Evolutionary conservation across 1,140 invertebrate genomes (phyloP), one percentile per base, ranked within the genome.

Genomic region (Drosophila orena): DNA sequence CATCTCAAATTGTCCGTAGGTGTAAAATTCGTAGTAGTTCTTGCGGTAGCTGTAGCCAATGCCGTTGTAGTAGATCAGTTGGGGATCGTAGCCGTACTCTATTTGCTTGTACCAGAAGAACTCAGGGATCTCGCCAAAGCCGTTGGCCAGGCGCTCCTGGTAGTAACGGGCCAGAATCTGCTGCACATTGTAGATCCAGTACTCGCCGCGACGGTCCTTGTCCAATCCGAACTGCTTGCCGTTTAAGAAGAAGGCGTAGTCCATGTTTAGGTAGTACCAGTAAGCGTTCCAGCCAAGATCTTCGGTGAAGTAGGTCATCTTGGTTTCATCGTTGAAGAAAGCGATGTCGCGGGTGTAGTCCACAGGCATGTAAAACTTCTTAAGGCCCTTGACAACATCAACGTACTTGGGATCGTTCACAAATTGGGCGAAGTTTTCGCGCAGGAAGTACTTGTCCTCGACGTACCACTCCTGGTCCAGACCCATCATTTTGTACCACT

Each of bases 231-330:
- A 93, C 10, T 93, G 74, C 24, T 94, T 91, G 65, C 93, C 93
- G 71, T 92, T 93, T 40, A 95, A 93, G 93, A 94, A 95, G 91
- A 92, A 93, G 3, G 96, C 95, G 35, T 61, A 61, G 37, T 61
- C 59, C 52, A 61, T 61, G 52, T 61, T 61, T 0, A 61, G 93
- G 75, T 95, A 95, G 78, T 94, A 95, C 91, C 96, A 96, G 77
- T 94, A 95, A 2, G 94, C 88, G 37, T 61, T 96, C n/a, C 96
- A 92, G 62, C 94, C 94, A 56, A 95, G 92, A 91, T 96, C 96
- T 69, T 97, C 95, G 0, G 95, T 95, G 93, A 95, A 97, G 90
- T 97, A 97, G 20, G 93, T 93, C 17, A 97, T 50, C 53, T 94
- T 92, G 59, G 94, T 93, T 24, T 94, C 92, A 4, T 93, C 77